Base-by-base conservation (phyloP, 2,113 vertebrate species). In the Ammodytes dubius region DNA sequence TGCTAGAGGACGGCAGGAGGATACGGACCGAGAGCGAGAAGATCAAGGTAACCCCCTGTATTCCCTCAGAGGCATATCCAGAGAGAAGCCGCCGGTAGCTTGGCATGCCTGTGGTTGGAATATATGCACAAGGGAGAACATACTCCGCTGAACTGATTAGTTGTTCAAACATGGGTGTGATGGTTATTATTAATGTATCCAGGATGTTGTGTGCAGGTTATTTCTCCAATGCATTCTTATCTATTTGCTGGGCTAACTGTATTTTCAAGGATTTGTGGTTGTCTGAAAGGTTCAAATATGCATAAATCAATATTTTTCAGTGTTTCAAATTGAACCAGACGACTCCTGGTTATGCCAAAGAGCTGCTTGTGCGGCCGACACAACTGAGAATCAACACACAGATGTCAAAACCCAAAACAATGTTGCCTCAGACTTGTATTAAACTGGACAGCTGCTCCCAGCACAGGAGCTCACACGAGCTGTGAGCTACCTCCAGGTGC, bases 1-100 rank as follows among this genome's bases (percentile, higher is more conserved):
- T 99, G 84, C 95, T 99, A 0, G 97, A 98, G 94, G 94, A 96
- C 4, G 96, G 95, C 54, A 92, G 86, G 43, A 93, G 93, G 79
- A 95, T 95, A 71, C 93, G 65, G 74, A 99, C 96, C 77, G 96
- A 98, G 82, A 98, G 98, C 47, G 97, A 99, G 89, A 97, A 96
- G 88, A 98, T 99, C 87, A 98, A 97, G 98, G 98, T 99, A 96
- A 56, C 68, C 40, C 65, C 15, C 47, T 56, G 35, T 40, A 72
- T 66, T 75, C 80, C 72, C 19, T 64, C 27, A 12, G 37, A 47
- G 40, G 79, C 37, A 13, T 65, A 47, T 7, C 43, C 69, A 37
- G 15, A 70, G 13, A 61, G 27, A 68, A 49, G 42, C 35, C 83
- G 7, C 66, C 45, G 56, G 66, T 70, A 76, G 54, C 19, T 53